Evolutionary conservation across 23 tunicate genomes (phyloP), one percentile per base, ranked within the genome.

Genomic region (Ciona savignyi): DNA sequence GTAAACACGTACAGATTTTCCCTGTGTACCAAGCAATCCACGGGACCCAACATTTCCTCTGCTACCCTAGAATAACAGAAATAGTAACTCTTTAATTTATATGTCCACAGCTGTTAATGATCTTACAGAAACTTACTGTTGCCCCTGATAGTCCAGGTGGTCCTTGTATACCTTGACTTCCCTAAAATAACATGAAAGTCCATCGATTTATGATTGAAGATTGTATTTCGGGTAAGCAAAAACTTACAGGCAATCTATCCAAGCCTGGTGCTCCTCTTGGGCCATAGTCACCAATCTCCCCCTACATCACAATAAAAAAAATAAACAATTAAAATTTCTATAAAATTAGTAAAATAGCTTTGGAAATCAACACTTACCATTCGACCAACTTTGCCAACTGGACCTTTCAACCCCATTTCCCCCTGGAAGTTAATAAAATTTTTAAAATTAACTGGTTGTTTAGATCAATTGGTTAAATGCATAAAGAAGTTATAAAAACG

Each of bases 41-140:
- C 56, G 56, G 11, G 56, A 15, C 56, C 56, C 56, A 6, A 42
- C 15, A 15, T 15, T 42, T 6, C 56, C 56, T 15, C 11, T 9
- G 56, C 56, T 42, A 6, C 56, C 56, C 56, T 42, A 15, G 15
- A 42, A 42, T 15, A 42, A 15, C 56, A 42, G 56, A 42, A 42
- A 42, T 6, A 6, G 56, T 6, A 42, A 42, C 56, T 6, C 15
- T 42, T 42, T 42, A 42, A 9, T 42, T 15, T 42, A 15, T n/a
- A 42, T 9, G 15, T 15, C 56, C 56, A 15, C 9, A 6, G 9
- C 56, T 15, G 9, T 42, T 42, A 42, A 42, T 6, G 56, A 42
- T 42, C 56, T 42, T 42, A 42, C 56, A 42, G 56, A 42, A 42
- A 42, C 56, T 42, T 42, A 42, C 56, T 42, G 56, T 42, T 42